Evolutionary conservation across 2,797 vertebrate genomes (phyloP).

Genomic region (Scomberomorus guttatus): DNA sequence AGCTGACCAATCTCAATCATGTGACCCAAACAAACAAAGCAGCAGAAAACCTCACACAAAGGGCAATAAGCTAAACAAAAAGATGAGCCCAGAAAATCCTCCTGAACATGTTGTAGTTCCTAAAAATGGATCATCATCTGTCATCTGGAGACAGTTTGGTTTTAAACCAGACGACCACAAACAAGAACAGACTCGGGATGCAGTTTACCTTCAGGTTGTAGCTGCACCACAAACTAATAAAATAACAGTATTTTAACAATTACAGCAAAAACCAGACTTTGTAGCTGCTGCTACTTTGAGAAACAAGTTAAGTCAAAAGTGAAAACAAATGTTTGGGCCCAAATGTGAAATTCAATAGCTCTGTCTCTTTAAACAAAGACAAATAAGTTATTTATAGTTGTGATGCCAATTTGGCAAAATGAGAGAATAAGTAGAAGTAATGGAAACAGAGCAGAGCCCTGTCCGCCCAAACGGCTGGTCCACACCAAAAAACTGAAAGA

Average conservation of each 20-base stretch:
- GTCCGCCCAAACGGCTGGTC: not conserved
- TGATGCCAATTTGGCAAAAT: constrained; percentile 10
- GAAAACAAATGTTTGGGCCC: constrained; percentile 20
- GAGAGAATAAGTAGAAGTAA: not conserved
- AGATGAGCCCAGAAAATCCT: constrained; percentile 9
- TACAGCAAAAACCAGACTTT: constrained; percentile 7
- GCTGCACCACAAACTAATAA: constrained; percentile 43
- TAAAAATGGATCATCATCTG: constrained; percentile 29
- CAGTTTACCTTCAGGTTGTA: constrained; percentile 40
- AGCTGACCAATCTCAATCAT: constrained; percentile 9
- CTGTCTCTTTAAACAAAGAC: constrained; percentile 6
- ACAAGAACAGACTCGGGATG: constrained; percentile 27
- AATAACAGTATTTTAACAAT: constrained; percentile 26
- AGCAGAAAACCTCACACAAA: not conserved
- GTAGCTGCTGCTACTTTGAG: not conserved
- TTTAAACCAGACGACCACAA: constrained; percentile 43
- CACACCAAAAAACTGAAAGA: not conserved
- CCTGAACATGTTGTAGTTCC: constrained; percentile 18
- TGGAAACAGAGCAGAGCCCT: constrained; percentile 1
- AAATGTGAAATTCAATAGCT: not conserved
- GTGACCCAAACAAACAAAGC: constrained; percentile 8
- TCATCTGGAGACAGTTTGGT: constrained; percentile 44
- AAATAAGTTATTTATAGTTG: not conserved
- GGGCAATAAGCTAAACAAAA: not conserved
- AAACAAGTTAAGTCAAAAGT: not conserved